Evolutionary conservation across 1,140 invertebrate genomes (phyloP).

Genomic region (Dreissena polymorpha): DNA sequence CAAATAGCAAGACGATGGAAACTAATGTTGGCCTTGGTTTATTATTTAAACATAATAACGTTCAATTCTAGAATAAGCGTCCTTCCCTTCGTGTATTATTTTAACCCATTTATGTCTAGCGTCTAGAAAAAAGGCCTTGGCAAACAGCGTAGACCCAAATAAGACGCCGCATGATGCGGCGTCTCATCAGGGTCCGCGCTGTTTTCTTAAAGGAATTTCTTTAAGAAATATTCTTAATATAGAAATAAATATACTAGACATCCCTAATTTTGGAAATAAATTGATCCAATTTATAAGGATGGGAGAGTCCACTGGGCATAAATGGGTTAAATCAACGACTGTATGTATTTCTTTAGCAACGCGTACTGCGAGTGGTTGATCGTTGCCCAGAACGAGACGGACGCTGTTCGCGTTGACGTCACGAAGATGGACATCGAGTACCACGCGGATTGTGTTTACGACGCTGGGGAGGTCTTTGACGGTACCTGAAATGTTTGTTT

Average conservation of each 20-base stretch:
- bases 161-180: too few relatives aligned
- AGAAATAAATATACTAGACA: too few relatives aligned
- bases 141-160: too few relatives aligned
- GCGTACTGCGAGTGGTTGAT: conserved; percentile 30
- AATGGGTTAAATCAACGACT: not conserved
- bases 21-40: not conserved
- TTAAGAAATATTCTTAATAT: too few relatives aligned
- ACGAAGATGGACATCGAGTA: conserved; percentile 30
- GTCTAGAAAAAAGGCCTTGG: too few relatives aligned
- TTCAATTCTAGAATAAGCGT: not conserved
- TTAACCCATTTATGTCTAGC: not conserved
- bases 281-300: too few relatives aligned
- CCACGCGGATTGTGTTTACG: conserved; percentile 46
- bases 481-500: conserved; percentile 8
- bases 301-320: not conserved
- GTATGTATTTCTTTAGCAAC: conserved; percentile 12
- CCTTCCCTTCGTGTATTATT: not conserved
- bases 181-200: too few relatives aligned
- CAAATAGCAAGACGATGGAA: not conserved
- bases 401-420: conserved; percentile 32
- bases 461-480: conserved; percentile 42
- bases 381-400: conserved; percentile 15
- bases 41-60: not conserved
- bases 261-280: too few relatives aligned
- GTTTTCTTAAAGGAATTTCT: too few relatives aligned